Evolutionary conservation across 2,888 invertebrate genomes (phyloP).

Genomic region (Acronicta aceris): DNA sequence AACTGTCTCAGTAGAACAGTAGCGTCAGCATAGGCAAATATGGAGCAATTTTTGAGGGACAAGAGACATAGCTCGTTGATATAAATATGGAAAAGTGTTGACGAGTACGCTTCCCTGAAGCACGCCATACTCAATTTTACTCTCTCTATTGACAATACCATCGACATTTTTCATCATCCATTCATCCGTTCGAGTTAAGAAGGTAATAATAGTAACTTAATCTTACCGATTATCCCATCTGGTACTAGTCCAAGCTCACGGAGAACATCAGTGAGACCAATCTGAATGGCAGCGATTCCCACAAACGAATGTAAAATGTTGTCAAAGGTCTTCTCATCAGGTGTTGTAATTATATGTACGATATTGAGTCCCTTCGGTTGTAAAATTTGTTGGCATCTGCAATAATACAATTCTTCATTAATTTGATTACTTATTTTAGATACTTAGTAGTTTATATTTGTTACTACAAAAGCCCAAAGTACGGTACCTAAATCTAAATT

Average conservation of each 20-base stretch:
- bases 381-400: constrained; percentile 89
- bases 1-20: no score
- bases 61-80: no score
- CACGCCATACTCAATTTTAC: constrained; percentile 47
- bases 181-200: no score
- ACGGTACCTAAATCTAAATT: no score
- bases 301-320: constrained; percentile 85
- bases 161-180: neutral
- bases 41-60: no score
- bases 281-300: constrained; percentile 89
- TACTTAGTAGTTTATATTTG: no score
- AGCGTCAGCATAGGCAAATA: no score
- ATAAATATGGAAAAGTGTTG: no score
- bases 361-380: constrained; percentile 91
- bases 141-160: neutral
- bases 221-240: constrained; percentile 89
- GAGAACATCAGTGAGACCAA: constrained; percentile 80
- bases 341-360: constrained; percentile 90
- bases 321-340: constrained; percentile 85
- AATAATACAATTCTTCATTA: constrained; percentile 81
- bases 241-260: constrained; percentile 89
- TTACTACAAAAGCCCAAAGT: no score
- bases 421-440: no score
- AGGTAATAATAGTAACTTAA: no score
- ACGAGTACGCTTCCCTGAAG: no score